Percentiles rank a stretch among this genome's conserved stretches.
These are phyloP conservation scores for Drosophila demipolita DNA, from an alignment of 2,888 invertebrate genomes.

Conservation along the genomic window DNA sequence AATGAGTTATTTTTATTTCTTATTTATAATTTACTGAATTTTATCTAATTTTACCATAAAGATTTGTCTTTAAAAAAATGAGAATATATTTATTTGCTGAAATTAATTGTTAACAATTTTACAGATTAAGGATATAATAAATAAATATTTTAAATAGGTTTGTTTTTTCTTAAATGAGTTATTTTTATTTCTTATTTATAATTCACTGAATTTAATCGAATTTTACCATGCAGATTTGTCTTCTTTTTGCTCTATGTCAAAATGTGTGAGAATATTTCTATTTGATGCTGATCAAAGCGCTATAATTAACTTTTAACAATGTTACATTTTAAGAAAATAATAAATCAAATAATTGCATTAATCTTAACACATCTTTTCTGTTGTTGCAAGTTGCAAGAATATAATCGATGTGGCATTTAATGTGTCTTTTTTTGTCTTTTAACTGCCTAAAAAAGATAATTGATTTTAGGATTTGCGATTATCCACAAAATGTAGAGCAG, in stretches of 20 bases:
- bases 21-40: not conserved
- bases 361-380: not conserved
- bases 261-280: not conserved
- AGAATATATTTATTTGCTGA: too few relatives aligned
- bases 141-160: not conserved
- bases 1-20: too few relatives aligned
- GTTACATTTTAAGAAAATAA: not conserved
- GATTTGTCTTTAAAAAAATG: too few relatives aligned
- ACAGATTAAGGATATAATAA: too few relatives aligned
- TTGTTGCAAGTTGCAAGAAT: not conserved
- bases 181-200: not conserved
- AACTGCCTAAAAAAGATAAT: not conserved
- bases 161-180: not conserved
- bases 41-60: too few relatives aligned
- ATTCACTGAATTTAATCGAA: not conserved
- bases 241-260: not conserved
- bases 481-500: conserved; percentile 23
- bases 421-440: not conserved
- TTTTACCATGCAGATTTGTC: not conserved
- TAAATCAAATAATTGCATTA: not conserved
- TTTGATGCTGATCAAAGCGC: not conserved
- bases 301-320: not conserved
- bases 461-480: not conserved
- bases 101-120: too few relatives aligned
- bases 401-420: not conserved